Conservation (phyloP, 2,888 invertebrate genomes). For the Dynastes hyllus region DNA sequence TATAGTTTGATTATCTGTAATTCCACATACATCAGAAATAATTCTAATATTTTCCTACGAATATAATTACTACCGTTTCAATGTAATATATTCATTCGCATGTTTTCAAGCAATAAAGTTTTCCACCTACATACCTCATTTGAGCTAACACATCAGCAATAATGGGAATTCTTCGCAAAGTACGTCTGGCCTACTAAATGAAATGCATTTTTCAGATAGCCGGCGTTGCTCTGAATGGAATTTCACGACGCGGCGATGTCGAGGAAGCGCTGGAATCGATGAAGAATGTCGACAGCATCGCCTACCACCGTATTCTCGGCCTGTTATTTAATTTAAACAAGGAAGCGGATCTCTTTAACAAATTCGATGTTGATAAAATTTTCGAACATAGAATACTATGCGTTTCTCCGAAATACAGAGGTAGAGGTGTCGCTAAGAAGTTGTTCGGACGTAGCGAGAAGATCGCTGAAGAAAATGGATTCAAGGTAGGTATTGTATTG, state of each 20-base stretch:
- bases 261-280: constrained; percentile 81
- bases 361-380: constrained; percentile 80
- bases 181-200: constrained; percentile 52
- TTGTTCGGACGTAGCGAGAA: constrained; percentile 80
- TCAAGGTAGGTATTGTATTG: constrained; percentile 75
- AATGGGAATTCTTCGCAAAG: constrained; percentile 37
- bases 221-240: constrained; percentile 86
- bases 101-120: constrained; percentile 24
- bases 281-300: constrained; percentile 78
- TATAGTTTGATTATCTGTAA: no score
- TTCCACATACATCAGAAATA: no score
- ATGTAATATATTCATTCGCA: background rate
- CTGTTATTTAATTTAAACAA: constrained; percentile 82
- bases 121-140: background rate
- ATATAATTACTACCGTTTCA: no score
- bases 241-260: constrained; percentile 81
- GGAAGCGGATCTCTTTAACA: constrained; percentile 79
- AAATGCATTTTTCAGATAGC: constrained; percentile 77
- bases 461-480: constrained; percentile 78
- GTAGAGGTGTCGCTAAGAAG: constrained; percentile 83
- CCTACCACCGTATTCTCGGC: constrained; percentile 86
- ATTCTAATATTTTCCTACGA: no score
- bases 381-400: constrained; percentile 88
- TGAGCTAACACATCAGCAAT: background rate
- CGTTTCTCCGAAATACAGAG: constrained; percentile 81